Evolutionary conservation across 2,113 vertebrate species (phyloP).

Genomic region (Onychorhynchus coronatus): DNA sequence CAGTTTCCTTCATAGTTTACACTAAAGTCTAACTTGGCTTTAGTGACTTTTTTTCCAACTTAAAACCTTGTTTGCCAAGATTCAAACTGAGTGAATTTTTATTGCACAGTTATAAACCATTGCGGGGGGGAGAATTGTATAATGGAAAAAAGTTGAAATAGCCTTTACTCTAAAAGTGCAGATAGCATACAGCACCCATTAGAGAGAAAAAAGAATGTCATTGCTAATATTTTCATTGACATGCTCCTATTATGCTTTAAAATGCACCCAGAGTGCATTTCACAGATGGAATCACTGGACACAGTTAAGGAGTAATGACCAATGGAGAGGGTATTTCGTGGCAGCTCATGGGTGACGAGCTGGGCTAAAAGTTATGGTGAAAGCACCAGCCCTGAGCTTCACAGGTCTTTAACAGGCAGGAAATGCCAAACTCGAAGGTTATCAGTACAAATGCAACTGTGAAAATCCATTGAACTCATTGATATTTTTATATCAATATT

Average conservation of each 20-base stretch:
- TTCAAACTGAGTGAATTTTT: constrained; percentile 48
- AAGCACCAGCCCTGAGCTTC: background rate
- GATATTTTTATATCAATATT: background rate
- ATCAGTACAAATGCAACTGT: background rate
- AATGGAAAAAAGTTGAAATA: constrained; percentile 60
- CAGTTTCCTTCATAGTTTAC: background rate
- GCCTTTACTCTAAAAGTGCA: constrained; percentile 1
- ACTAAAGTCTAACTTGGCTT: constrained; percentile 34
- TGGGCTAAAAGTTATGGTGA: background rate
- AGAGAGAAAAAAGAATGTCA: background rate
- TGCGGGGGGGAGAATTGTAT: constrained; percentile 25
- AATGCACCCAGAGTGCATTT: constrained; percentile 14
- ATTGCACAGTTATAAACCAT: constrained; percentile 24
- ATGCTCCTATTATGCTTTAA: constrained; percentile 10
- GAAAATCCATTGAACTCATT: background rate
- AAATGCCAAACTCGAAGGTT: background rate
- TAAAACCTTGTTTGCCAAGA: constrained; percentile 34
- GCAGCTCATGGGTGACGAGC: background rate
- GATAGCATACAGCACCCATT: constrained; percentile 20
- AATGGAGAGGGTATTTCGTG: constrained; percentile 24
- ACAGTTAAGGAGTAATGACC: background rate
- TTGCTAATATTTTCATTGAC: background rate
- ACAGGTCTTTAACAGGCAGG: background rate
- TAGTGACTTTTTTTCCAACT: background rate
- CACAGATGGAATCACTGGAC: background rate